These are phyloP conservation scores for Anabas testudineus DNA, from an alignment of 2,797 vertebrate genomes.

Conservation along the genomic window DNA sequence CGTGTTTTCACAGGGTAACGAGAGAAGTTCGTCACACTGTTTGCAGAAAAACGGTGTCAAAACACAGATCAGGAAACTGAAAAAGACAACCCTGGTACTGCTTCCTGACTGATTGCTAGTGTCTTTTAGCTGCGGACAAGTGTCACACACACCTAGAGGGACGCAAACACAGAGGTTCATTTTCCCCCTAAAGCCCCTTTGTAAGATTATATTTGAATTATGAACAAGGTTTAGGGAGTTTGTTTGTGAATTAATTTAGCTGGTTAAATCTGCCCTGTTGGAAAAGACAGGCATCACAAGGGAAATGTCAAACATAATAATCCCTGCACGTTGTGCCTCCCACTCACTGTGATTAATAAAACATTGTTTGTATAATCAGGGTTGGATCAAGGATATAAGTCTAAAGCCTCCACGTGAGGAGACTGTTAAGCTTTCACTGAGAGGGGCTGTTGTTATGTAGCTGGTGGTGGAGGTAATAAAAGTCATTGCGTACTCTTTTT, in stretches of 20 bases:
- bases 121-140: conserved; percentile 24
- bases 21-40: conserved; percentile 35
- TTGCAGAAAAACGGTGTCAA: conserved; percentile 34
- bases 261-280: conserved; percentile 44
- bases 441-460: conserved; percentile 23
- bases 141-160: conserved; percentile 18
- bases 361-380: conserved; percentile 53
- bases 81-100: conserved; percentile 61
- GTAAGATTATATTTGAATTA: conserved; percentile 27
- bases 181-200: conserved; percentile 24
- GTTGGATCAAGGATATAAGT: conserved; percentile 38
- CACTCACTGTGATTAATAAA: conserved; percentile 34
- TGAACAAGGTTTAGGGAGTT: conserved; percentile 28
- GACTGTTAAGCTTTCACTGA: conserved; percentile 17
- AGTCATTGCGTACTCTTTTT: not conserved
- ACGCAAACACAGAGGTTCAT: conserved; percentile 9
- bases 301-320: conserved; percentile 43
- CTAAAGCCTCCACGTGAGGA: conserved; percentile 42
- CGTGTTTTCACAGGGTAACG: conserved; percentile 27
- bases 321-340: conserved; percentile 29
- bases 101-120: conserved; percentile 80
- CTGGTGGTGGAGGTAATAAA: conserved; percentile 1
- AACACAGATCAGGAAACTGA: conserved; percentile 79
- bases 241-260: conserved; percentile 31
- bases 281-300: conserved; percentile 51